phyloP scores from a whole-genome alignment of 2,113 vertebrate genomes.

The Percina caprodes region DNA sequence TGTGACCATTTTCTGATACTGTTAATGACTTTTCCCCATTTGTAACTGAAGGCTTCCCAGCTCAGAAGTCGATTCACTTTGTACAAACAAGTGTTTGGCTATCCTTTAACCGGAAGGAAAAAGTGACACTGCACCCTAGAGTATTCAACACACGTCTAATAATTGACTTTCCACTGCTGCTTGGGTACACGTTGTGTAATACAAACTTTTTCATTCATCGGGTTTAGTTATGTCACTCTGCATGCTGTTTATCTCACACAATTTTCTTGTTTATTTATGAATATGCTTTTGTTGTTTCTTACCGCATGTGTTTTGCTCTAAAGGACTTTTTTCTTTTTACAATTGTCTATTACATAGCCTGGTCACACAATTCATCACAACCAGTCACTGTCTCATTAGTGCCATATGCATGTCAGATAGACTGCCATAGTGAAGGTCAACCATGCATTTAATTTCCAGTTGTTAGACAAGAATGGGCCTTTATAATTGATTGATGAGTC shows the following conservation, averaged over 20 bases:
- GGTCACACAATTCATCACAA: slow-evolving; percentile 14
- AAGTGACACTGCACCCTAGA: slow-evolving; percentile 4
- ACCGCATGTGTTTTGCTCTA: background rate
- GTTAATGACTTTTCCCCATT: background rate
- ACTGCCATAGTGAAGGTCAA: slow-evolving; percentile 54
- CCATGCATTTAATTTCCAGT: slow-evolving; percentile 30
- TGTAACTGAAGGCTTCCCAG: slow-evolving; percentile 3
- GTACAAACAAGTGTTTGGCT: background rate
- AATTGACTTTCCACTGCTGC: slow-evolving; percentile 7
- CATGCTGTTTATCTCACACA: background rate
- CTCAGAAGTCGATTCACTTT: background rate
- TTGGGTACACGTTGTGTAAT: background rate
- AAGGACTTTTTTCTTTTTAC: background rate
- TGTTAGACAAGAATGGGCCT: slow-evolving; percentile 27
- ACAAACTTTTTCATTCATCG: background rate
- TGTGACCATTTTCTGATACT: slow-evolving; percentile 14
- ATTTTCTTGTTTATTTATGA: background rate
- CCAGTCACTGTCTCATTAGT: slow-evolving; percentile 42
- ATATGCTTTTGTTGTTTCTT: background rate
- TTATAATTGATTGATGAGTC: slow-evolving; percentile 45
- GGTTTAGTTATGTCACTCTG: background rate
- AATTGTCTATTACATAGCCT: background rate
- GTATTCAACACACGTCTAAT: background rate
- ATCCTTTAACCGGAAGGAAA: background rate
- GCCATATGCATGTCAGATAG: slow-evolving; percentile 18